Evolutionary conservation across 2,797 vertebrate species (phyloP).

Genomic region (Protonibea diacanthus): DNA sequence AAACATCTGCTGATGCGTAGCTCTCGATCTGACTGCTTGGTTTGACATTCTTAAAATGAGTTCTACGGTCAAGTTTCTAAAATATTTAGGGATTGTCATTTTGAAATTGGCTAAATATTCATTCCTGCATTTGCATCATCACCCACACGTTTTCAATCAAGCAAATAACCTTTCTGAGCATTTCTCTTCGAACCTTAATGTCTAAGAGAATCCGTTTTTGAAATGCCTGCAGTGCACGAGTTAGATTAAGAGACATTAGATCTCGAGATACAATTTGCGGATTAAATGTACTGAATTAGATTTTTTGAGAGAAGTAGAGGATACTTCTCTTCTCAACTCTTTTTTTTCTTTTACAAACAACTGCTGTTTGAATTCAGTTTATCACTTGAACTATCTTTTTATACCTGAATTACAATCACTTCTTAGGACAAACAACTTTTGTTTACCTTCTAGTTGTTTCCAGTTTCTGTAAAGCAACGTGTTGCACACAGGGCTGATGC

Average conservation of each 20-base stretch:
- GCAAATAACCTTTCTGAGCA: neutral
- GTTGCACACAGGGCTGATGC: conserved; percentile 2
- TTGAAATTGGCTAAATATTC: neutral
- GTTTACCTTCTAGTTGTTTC: neutral
- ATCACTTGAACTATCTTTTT: neutral
- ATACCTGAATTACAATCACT: neutral
- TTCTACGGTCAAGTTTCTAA: conserved; percentile 1
- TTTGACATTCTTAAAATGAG: neutral
- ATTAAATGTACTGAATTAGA: neutral
- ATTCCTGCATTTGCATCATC: neutral
- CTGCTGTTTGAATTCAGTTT: neutral
- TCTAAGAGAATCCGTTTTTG: neutral
- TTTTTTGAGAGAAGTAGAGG: neutral
- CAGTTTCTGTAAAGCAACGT: neutral
- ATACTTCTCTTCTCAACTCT: too few relatives aligned
- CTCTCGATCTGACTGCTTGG: conserved; percentile 10
- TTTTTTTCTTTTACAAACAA: neutral
- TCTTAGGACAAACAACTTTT: neutral
- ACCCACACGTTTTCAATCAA: neutral
- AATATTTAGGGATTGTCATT: neutral
- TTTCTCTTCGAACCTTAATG: neutral
- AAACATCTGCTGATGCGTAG: conserved; percentile 10
- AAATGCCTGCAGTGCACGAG: neutral
- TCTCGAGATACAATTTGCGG: neutral
- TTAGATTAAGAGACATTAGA: neutral